Percentiles rank a stretch among this genome's conserved stretches.
Conservation (phyloP, 1,140 invertebrate genomes). For the Vollenhovia emeryi region DNA sequence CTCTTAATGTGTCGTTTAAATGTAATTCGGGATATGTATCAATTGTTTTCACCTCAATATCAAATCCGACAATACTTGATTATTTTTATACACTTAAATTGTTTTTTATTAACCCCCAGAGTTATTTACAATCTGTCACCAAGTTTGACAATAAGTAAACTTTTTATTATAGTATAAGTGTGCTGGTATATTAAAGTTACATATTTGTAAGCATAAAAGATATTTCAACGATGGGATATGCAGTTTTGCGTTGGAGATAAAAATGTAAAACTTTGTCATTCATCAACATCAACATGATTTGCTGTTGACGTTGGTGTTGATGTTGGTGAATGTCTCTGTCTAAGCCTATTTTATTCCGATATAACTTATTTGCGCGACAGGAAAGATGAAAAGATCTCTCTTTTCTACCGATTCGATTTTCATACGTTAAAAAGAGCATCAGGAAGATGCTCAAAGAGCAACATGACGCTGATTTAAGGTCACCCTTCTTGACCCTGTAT, state of each 20-base stretch:
- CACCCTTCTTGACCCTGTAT: neutral
- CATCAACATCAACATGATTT: too few relatives aligned
- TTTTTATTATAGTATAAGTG: too few relatives aligned
- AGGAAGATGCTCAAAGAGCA: too few relatives aligned
- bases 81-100: too few relatives aligned
- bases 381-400: conserved; percentile 22
- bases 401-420: conserved; percentile 16
- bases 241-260: neutral
- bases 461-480: neutral
- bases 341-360: conserved; percentile 21
- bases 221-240: neutral
- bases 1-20: neutral
- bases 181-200: neutral
- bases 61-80: neutral
- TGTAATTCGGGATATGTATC: neutral
- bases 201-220: neutral
- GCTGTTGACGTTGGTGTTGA: too few relatives aligned
- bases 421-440: neutral
- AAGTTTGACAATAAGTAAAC: too few relatives aligned
- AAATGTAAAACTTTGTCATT: neutral
- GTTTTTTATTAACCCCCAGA: too few relatives aligned
- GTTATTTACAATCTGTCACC: too few relatives aligned
- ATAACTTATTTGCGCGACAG: conserved; percentile 40
- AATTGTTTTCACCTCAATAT: neutral
- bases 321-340: too few relatives aligned